Evolutionary conservation across 2,797 vertebrate species (phyloP).

Genomic region (Coilia nasus): DNA sequence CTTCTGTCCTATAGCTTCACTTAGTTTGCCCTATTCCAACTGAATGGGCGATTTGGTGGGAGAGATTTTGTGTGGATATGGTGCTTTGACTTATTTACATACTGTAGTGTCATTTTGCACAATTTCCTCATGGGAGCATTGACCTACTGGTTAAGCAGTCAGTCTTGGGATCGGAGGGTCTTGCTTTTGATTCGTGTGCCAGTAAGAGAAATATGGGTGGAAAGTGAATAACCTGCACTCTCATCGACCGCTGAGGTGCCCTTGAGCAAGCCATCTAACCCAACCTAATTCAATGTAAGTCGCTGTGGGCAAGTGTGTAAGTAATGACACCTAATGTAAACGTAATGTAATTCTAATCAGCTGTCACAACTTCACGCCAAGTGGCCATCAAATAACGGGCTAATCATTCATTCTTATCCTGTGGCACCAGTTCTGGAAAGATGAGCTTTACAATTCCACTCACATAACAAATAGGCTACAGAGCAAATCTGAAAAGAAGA

Average conservation of each 20-base stretch:
- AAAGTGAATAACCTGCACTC: too few species aligned
- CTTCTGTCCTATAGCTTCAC: background rate
- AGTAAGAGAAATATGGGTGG: too few species aligned
- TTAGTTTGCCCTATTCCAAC: background rate
- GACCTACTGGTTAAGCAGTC: background rate
- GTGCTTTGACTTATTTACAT: background rate
- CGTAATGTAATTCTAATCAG: background rate
- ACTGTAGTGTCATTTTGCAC: background rate
- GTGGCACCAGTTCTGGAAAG: background rate
- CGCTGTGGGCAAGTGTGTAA: too few species aligned
- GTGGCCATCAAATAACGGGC: background rate
- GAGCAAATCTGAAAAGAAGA: conserved; percentile 7
- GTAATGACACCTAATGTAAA: too few species aligned
- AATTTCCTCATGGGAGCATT: background rate
- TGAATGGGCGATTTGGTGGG: too few species aligned
- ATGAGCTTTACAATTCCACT: background rate
- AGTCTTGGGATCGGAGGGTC: too few species aligned
- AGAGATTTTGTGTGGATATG: too few species aligned
- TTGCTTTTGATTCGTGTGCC: too few species aligned
- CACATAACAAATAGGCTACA: background rate
- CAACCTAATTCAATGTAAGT: too few species aligned
- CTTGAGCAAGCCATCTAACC: too few species aligned
- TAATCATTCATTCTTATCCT: background rate
- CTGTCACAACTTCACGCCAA: background rate
- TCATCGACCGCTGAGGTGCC: too few species aligned